Base-by-base conservation (phyloP, 2,888 invertebrate species). In the Microplitis manilae region DNA sequence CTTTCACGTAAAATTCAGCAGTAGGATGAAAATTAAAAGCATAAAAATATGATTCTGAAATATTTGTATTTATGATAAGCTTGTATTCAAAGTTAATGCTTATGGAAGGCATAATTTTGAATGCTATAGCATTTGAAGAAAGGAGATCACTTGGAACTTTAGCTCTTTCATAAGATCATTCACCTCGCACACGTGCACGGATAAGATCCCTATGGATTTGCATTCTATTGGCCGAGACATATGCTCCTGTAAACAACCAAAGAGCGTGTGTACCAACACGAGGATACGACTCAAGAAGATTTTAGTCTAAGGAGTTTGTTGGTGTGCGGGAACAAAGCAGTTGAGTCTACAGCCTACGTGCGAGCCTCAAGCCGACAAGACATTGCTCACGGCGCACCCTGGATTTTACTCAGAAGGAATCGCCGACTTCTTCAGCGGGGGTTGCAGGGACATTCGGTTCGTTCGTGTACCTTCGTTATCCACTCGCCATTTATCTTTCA, bases 381-480 rank as follows among this genome's bases (percentile, higher is more conserved):
- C 86, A 87, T 87, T 83, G 86, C 86, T 88, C 87, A 87, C 84
- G 86, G 83, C 84, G 83, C 85, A 85, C 85, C 85, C 85, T 83
- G 76, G 82, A 81, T 65, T 30, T 82, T 60, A 74, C 60, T 13
- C 9, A 71, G 69, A 72, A 72, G 39, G 69, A 75, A 50, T 67
- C 38, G 71, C 39, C 74, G 71, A 76, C 59, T 50, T 68, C 73
- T 74, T 60, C 65, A 60, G 59, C 38, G 64, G 61, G 76, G 76
- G 71, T 79, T 75, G 74, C 64, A 83, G 82, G 80, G 83, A 83
- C 82, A 86, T 85, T 87, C 84, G 85, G 84, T 85, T 84, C 83
- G 84, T 85, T 84, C 86, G 87, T 86, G 88, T 88, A 87, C 87
- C 85, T 88, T 86, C 87, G 87, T 88, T 88, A 87, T 88, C 86